Evolutionary conservation across 2,113 vertebrate genomes (phyloP).

Genomic region (Acanthisitta chloris): DNA sequence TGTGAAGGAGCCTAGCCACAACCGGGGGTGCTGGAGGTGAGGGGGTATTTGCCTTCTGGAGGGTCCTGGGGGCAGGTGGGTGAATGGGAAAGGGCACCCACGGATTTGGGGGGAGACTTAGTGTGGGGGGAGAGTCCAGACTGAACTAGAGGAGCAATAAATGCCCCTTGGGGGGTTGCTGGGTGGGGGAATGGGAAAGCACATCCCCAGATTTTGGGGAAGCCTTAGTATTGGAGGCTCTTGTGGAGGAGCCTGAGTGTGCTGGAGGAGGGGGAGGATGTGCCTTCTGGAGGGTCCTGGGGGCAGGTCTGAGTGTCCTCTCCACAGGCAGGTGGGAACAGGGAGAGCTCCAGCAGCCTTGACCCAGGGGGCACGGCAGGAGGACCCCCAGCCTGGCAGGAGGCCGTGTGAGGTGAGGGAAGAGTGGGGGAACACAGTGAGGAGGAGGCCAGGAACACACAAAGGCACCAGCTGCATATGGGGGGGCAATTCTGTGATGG

Average conservation of each 20-base stretch:
- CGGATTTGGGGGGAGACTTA: background rate
- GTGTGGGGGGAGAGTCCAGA: accelerated
- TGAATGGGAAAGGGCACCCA: background rate
- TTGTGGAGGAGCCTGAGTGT: background rate
- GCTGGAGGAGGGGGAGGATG: background rate
- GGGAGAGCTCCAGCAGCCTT: background rate
- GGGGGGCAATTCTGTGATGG: background rate
- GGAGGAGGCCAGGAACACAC: accelerated
- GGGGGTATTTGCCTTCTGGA: too few species aligned
- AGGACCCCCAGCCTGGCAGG: constrained; percentile 10
- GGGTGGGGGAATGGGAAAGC: background rate
- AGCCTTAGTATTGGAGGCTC: background rate
- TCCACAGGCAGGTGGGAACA: background rate
- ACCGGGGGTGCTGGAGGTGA: too few species aligned
- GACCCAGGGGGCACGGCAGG: background rate
- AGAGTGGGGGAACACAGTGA: accelerated
- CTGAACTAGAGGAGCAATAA: too few species aligned
- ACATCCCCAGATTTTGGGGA: too few species aligned
- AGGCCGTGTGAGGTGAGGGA: background rate
- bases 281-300: too few species aligned
- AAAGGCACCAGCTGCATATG: accelerated
- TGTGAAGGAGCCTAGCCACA: too few species aligned
- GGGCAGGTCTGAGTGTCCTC: background rate
- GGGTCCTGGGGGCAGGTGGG: too few species aligned
- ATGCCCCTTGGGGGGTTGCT: too few species aligned